A percentile compares a stretch with the other conserved stretches of the same genome.
These are phyloP conservation scores for Lycocorax pyrrhopterus DNA, from an alignment of 2,113 vertebrate genomes.

Conservation along the genomic window DNA sequence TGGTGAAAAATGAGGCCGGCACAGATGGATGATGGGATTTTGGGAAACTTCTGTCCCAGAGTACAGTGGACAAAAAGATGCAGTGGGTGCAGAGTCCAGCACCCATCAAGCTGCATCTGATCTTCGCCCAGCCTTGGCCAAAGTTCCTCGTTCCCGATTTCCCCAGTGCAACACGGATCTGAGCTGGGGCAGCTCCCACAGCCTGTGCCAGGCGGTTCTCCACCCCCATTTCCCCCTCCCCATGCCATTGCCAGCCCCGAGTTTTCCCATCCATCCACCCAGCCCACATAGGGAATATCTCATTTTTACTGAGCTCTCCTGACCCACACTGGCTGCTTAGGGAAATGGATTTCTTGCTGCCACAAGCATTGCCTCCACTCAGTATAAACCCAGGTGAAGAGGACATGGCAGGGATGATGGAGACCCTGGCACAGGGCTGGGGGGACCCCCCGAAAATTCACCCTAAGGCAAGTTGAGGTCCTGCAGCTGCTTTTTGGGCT, in stretches of 20 bases:
- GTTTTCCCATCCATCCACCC: neutral
- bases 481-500: neutral
- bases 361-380: rapidly evolving
- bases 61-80: rapidly evolving
- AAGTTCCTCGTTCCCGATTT: neutral
- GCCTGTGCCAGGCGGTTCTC: neutral
- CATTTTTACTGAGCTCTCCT: neutral
- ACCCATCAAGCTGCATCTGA: neutral
- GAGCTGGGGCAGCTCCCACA: neutral
- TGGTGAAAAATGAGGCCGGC: neutral
- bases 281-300: neutral
- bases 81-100: neutral
- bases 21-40: neutral
- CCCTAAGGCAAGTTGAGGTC: neutral
- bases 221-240: neutral
- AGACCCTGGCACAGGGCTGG: neutral
- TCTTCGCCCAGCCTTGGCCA: neutral
- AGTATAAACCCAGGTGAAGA: neutral
- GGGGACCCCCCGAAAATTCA: rapidly evolving
- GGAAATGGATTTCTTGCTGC: neutral
- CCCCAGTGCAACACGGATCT: rapidly evolving
- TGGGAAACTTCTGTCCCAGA: neutral
- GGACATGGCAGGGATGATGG: neutral
- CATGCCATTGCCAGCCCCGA: rapidly evolving
- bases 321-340: neutral